Conservation (phyloP, 35 echinoderm and acorn worm genomes). For the Ophiothrix spiculata region DNA sequence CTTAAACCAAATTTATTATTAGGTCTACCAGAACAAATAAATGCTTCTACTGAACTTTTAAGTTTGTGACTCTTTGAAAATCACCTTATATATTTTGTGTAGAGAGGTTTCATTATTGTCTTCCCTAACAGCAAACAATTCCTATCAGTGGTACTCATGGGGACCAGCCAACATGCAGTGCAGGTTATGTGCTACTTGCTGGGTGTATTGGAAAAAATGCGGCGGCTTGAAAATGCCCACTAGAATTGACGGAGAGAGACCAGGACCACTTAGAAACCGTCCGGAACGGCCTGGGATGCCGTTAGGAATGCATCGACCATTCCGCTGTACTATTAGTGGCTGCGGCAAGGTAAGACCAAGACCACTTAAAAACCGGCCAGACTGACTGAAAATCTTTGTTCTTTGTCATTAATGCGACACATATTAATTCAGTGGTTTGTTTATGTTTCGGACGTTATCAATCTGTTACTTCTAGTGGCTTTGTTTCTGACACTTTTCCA, state of each 20-base stretch:
- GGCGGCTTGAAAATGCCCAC: slow-evolving; percentile 99
- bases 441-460: too few species aligned
- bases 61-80: too few species aligned
- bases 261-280: slow-evolving; percentile 73
- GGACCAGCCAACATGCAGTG: slow-evolving; percentile 99
- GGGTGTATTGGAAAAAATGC: slow-evolving; percentile 99
- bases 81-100: too few species aligned
- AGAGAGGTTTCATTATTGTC: slow-evolving; percentile 2
- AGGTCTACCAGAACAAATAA: too few species aligned
- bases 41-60: too few species aligned
- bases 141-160: slow-evolving; percentile 99
- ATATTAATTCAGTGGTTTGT: too few species aligned
- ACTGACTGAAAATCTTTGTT: too few species aligned
- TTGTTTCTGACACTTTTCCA: too few species aligned
- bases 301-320: slow-evolving; percentile 52
- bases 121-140: slow-evolving; percentile 60
- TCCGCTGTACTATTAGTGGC: slow-evolving; percentile 87
- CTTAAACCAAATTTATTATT: too few species aligned
- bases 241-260: slow-evolving; percentile 84
- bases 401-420: too few species aligned
- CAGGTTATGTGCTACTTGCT: slow-evolving; percentile 92
- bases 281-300: slow-evolving; percentile 68
- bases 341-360: slow-evolving; percentile 93
- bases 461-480: too few species aligned
- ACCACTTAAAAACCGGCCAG: too few species aligned